phyloP scores from a whole-genome alignment of 2,113 vertebrate genomes.

The Lepus europaeus region DNA sequence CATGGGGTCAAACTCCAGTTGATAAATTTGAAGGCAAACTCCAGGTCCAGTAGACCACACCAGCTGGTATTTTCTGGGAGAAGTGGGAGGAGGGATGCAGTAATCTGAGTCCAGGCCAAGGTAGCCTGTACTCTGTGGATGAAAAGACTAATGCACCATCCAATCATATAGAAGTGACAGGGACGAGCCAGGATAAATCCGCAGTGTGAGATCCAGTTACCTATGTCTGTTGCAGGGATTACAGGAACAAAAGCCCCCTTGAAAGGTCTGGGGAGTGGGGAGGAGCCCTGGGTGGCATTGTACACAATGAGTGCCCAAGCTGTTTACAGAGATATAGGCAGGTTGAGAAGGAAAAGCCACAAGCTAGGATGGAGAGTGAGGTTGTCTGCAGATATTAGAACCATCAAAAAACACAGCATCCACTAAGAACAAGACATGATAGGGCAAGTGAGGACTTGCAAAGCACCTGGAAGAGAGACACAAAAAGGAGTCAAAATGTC shows the following conservation, averaged over 20 bases:
- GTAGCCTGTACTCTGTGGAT: background rate
- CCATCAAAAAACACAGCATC: background rate
- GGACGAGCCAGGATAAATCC: background rate
- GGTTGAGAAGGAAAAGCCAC: background rate
- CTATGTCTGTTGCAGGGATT: slow-evolving; percentile 13
- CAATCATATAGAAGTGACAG: background rate
- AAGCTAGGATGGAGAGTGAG: background rate
- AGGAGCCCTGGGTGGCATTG: background rate
- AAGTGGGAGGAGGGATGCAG: background rate
- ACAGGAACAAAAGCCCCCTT: background rate
- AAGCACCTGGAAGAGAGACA: background rate
- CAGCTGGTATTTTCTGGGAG: background rate
- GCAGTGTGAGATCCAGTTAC: background rate
- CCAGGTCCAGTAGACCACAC: background rate
- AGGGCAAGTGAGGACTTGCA: background rate
- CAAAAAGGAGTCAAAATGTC: background rate
- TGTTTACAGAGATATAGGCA: background rate
- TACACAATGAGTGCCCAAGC: background rate
- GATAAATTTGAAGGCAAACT: background rate
- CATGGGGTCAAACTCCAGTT: background rate
- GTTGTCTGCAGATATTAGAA: background rate
- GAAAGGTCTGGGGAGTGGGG: background rate
- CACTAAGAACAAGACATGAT: background rate
- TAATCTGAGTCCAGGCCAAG: background rate
- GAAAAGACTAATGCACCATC: background rate